Evolutionary conservation across 2,797 vertebrate species (phyloP), one percentile per base, ranked within the genome.

Genomic region (Microcaecilia unicolor): DNA sequence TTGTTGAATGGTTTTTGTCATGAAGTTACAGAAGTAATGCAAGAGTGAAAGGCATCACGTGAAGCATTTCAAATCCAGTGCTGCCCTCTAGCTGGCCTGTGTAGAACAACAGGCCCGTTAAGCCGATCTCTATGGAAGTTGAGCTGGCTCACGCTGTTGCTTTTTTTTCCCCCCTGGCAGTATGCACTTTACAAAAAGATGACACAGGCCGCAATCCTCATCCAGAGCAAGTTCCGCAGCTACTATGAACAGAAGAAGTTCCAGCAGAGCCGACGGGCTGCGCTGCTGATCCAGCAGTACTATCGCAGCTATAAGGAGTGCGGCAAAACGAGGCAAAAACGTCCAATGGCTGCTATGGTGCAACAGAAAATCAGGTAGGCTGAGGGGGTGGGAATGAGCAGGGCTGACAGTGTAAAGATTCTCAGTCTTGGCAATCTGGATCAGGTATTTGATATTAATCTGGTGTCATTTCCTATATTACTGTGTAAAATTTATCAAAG

Each of bases 121-220:
- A n/a, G n/a, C 11, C n/a, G 29, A 25, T 40, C 9, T 4, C 5
- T 0, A 0, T 18, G 33, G 42, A 14, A 50, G 9, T n/a, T 9
- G 21, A 26, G 9, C 5, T 0, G 6, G 1, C 20, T 2, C 0
- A 3, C 1, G 5, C 1, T 9, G 41, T 29, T 6, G 34, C 18
- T 6, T n/a, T 30, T 36, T 46, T 46, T 29, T 53, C 11, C 58
- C 8, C 55, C 61, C 28, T 57, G 51, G 37, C 82, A 99, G 96
- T 99, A 99, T 81, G 96, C 96, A 94, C 96, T 99, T 93, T 99
- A 99, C 84, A 97, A 95, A 83, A 99, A 99, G 93, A 99, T 99
- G 96, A 99, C 95, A 39, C 96, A 97, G 89, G 96, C 96, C 77
- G 96, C 96, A 89, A 98, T 99, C 86, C 90, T 98, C 50, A 98